Conservation (phyloP, 2,113 vertebrate species). For the Phylloscopus trochiloides region DNA sequence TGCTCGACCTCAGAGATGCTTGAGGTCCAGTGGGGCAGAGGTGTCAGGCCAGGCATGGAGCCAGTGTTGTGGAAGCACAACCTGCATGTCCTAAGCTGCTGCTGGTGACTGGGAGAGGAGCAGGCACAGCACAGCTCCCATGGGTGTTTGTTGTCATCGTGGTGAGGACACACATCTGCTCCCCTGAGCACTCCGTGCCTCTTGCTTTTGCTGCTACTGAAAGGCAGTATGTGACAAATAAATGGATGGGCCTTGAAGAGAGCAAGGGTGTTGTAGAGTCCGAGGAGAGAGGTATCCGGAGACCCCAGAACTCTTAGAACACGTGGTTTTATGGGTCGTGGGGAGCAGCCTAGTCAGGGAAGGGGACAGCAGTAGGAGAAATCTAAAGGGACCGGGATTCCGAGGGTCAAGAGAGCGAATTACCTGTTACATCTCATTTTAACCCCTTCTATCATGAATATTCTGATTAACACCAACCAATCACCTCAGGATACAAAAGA, state of each 20-base stretch:
- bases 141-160: accelerated
- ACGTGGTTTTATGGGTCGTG: too few species aligned
- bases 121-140: background rate
- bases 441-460: too few species aligned
- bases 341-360: too few species aligned
- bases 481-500: too few species aligned
- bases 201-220: background rate
- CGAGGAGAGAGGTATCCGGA: too few species aligned
- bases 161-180: background rate
- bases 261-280: too few species aligned
- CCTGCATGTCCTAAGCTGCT: background rate
- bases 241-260: background rate
- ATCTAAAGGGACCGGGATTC: too few species aligned
- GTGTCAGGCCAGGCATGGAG: background rate
- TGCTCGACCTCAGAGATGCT: accelerated
- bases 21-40: accelerated
- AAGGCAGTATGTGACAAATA: background rate
- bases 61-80: background rate
- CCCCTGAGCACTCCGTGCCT: accelerated
- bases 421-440: too few species aligned
- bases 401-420: too few species aligned
- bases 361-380: too few species aligned
- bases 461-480: too few species aligned
- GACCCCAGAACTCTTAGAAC: too few species aligned
- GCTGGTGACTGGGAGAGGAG: background rate